A percentile compares a stretch with the other conserved stretches of the same genome.
Conservation (phyloP, 2,113 vertebrate genomes). For the Daboia siamensis region DNA sequence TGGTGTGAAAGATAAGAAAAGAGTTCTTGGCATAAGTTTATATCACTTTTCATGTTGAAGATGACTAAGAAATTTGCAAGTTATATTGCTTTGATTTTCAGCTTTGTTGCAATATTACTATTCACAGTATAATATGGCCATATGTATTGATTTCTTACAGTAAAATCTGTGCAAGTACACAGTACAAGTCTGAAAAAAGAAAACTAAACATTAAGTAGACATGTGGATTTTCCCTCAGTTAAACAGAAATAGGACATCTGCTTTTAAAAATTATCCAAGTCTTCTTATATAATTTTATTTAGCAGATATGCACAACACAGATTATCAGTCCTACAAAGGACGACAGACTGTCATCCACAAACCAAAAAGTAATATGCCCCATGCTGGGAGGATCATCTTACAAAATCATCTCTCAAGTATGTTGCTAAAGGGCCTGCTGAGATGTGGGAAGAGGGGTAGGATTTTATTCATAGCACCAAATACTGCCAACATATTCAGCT, state of each 20-base stretch:
- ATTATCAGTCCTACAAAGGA: constrained; percentile 34
- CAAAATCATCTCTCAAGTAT: constrained; percentile 14
- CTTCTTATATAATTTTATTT: constrained; percentile 27
- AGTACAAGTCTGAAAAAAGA: constrained; percentile 31
- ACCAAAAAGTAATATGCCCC: constrained; percentile 33
- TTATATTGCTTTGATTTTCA: constrained; percentile 21
- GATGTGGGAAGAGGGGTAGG: not conserved
- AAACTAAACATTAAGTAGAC: constrained; percentile 6
- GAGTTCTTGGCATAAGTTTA: constrained; percentile 57
- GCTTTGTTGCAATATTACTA: constrained; percentile 35
- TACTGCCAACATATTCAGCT: not conserved
- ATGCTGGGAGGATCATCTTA: constrained; percentile 28
- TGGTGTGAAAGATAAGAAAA: constrained; percentile 37
- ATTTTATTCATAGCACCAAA: constrained; percentile 18
- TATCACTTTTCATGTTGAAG: constrained; percentile 49
- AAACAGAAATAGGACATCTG: not conserved
- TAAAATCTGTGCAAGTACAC: not conserved
- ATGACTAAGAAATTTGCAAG: constrained; percentile 46
- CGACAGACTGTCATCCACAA: constrained; percentile 32
- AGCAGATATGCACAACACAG: constrained; percentile 29
- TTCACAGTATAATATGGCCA: constrained; percentile 44
- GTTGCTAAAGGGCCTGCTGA: constrained; percentile 11
- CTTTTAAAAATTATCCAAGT: constrained; percentile 20
- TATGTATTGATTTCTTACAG: constrained; percentile 22
- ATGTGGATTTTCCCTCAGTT: not conserved